Percentiles rank a stretch among this genome's conserved stretches.
Conservation (phyloP, 53 echinoderm and acorn worm species). For the Apostichopus leukothele region DNA sequence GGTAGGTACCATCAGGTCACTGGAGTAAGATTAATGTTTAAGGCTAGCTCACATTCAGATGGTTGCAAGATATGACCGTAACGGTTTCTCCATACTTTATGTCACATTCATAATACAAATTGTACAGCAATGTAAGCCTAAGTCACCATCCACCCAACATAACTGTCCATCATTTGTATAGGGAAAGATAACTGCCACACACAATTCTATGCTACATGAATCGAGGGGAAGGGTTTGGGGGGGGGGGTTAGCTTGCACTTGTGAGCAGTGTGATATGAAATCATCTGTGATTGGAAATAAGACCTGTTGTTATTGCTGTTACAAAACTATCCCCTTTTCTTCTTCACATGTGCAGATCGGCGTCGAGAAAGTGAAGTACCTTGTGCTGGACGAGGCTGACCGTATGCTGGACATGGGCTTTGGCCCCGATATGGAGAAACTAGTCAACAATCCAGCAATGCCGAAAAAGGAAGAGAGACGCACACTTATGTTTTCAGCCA, state of each 20-base stretch:
- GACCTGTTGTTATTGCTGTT: too few relatives aligned
- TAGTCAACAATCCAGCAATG: conserved; percentile 84
- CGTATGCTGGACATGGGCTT: conserved; percentile 99
- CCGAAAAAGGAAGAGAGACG: conserved; percentile 83
- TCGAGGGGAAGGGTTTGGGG: too few relatives aligned
- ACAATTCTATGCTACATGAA: too few relatives aligned
- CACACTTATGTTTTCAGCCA: conserved; percentile 97
- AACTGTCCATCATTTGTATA: conserved; percentile 8
- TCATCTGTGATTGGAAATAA: too few relatives aligned
- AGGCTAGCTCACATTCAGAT: too few relatives aligned
- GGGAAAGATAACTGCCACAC: conserved; percentile 47
- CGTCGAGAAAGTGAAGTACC: conserved; percentile 67
- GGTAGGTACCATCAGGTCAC: conserved; percentile 57
- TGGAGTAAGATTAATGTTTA: conserved; percentile 56
- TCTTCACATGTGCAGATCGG: conserved; percentile 56
- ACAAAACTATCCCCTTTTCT: too few relatives aligned
- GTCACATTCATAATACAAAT: too few relatives aligned
- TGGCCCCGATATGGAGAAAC: conserved; percentile 82
- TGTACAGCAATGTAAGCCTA: too few relatives aligned
- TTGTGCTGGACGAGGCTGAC: conserved; percentile 96
- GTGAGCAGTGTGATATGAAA: too few relatives aligned
- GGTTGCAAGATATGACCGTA: too few relatives aligned
- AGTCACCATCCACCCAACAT: too few relatives aligned
- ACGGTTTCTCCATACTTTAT: conserved; percentile 57
- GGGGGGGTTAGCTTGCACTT: too few relatives aligned